Conservation (phyloP, 2,113 vertebrate genomes). For the Syngnathus scovelli region DNA sequence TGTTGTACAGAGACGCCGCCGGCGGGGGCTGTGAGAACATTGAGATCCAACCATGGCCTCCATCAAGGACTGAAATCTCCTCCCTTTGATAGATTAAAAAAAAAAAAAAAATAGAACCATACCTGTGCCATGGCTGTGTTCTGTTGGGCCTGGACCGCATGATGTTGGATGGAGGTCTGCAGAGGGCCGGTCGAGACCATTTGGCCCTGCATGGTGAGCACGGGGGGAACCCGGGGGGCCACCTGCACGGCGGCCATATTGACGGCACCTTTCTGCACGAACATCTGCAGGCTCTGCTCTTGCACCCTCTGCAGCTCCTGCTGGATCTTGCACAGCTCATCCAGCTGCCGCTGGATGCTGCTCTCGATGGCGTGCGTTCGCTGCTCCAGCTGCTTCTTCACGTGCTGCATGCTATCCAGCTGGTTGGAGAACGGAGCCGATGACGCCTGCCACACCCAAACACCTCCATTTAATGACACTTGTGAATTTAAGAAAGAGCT, state of each 20-base stretch:
- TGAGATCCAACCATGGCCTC: too few relatives aligned
- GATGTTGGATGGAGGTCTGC: background rate
- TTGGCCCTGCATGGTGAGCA: background rate
- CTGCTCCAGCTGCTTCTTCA: constrained; percentile 8
- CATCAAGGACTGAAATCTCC: too few relatives aligned
- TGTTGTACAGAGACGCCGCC: constrained; percentile 3
- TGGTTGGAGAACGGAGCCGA: background rate
- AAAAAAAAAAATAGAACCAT: background rate
- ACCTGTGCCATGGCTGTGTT: background rate
- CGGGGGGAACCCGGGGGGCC: background rate
- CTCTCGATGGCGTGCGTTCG: constrained; percentile 1
- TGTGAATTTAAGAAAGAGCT: background rate
- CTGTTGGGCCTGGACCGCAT: background rate
- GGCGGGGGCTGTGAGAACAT: background rate
- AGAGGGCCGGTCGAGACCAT: background rate
- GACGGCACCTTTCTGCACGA: constrained; percentile 5
- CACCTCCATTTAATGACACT: background rate
- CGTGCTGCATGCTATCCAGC: constrained; percentile 2
- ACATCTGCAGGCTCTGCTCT: constrained; percentile 6
- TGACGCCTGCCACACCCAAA: background rate
- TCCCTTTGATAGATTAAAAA: too few relatives aligned
- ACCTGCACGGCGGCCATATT: background rate
- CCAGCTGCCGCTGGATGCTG: constrained; percentile 7
- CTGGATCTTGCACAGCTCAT: constrained; percentile 11
- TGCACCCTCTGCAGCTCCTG: constrained; percentile 9